These are phyloP conservation scores for Habroteleia sp. DNA, from an alignment of 2,888 invertebrate species.

Conservation along the genomic window DNA sequence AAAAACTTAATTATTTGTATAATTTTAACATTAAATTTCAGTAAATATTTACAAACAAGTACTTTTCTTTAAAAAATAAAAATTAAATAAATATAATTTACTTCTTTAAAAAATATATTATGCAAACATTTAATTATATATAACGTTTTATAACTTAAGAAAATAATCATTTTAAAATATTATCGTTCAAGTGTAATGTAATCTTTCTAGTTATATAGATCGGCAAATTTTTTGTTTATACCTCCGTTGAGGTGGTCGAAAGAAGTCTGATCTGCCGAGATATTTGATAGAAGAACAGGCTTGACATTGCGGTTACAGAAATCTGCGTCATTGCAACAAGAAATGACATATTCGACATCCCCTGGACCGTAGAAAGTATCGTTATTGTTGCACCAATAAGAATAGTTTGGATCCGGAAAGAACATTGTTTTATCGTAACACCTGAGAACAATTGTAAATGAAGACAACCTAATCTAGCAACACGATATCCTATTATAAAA, in stretches of 20 bases:
- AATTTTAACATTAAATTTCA: too few relatives aligned
- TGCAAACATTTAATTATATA: too few relatives aligned
- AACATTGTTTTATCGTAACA: conserved; percentile 79
- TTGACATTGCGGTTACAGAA: conserved; percentile 89
- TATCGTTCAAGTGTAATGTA: too few relatives aligned
- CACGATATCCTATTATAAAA: conserved; percentile 14
- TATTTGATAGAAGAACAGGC: conserved; percentile 80
- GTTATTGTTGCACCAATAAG: conserved; percentile 77
- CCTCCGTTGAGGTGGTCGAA: conserved; percentile 76
- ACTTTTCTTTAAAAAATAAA: too few relatives aligned
- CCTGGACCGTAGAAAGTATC: conserved; percentile 73
- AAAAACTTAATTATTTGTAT: too few relatives aligned
- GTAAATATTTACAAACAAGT: too few relatives aligned
- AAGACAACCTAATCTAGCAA: conserved; percentile 41
- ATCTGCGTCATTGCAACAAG: conserved; percentile 88
- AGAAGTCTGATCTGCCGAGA: conserved; percentile 70
- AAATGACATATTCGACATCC: conserved; percentile 87
- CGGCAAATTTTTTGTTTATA: conserved; percentile 68
- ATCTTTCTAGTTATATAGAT: too few relatives aligned
- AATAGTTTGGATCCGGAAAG: conserved; percentile 77
- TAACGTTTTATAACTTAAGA: too few relatives aligned
- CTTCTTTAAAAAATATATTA: too few relatives aligned
- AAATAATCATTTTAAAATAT: too few relatives aligned
- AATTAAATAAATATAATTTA: too few relatives aligned
- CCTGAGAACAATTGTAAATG: conserved; percentile 73